A percentile compares a stretch with the other conserved stretches of the same genome.
Evolutionary conservation across 2,113 vertebrate species (phyloP).

Genomic region (Ailuropoda melanoleuca): DNA sequence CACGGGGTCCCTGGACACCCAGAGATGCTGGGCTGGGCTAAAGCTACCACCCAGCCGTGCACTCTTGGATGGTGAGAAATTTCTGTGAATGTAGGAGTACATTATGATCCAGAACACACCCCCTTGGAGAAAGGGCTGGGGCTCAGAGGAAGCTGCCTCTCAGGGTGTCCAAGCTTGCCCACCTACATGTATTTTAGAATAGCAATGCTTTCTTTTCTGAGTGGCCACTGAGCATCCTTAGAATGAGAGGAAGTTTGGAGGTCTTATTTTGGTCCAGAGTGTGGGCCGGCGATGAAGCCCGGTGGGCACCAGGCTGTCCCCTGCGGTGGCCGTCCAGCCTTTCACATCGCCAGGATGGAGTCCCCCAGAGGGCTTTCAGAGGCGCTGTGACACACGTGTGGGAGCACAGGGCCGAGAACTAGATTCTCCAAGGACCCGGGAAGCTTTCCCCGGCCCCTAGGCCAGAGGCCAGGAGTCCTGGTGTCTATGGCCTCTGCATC

Average conservation of each 20-base stretch:
- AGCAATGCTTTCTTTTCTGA: neutral
- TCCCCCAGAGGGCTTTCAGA: neutral
- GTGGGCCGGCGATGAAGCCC: neutral
- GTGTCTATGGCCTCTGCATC: rapidly evolving
- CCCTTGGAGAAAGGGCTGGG: neutral
- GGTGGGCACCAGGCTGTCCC: neutral
- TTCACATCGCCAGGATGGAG: neutral
- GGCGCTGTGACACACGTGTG: rapidly evolving
- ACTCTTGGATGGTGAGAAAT: neutral
- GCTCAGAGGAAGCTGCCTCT: no score
- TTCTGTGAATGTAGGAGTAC: rapidly evolving
- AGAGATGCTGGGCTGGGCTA: neutral
- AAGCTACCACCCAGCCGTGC: rapidly evolving
- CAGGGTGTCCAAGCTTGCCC: neutral
- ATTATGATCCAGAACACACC: rapidly evolving
- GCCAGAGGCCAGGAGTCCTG: neutral
- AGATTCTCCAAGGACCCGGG: neutral
- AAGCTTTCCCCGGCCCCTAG: neutral
- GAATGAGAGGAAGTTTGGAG: neutral
- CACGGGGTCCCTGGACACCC: rapidly evolving
- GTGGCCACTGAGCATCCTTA: neutral
- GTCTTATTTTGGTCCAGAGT: neutral
- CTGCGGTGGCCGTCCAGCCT: rapidly evolving
- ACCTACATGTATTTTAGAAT: neutral
- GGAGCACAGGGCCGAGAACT: rapidly evolving